phyloP scores from a whole-genome alignment of 35 echinoderm and acorn worm species.

The Nesometra sesokonis region DNA sequence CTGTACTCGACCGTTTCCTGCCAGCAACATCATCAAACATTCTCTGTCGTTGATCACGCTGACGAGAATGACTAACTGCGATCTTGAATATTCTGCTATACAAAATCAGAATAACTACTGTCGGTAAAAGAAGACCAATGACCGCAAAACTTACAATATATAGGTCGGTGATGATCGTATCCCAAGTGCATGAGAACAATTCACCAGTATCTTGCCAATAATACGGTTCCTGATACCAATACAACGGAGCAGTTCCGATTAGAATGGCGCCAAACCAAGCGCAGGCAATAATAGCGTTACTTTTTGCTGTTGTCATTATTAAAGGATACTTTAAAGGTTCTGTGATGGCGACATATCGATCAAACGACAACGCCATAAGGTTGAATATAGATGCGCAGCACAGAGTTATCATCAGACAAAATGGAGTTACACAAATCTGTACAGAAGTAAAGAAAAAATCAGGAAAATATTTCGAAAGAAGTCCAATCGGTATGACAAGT shows the following conservation, averaged over 20 bases:
- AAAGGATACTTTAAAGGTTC: conserved; percentile 43
- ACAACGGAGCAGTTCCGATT: conserved; percentile 32
- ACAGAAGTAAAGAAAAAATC: conserved; percentile 18
- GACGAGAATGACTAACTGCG: not conserved
- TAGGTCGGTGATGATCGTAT: not conserved
- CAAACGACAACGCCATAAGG: conserved; percentile 32
- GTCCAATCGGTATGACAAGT: conserved; percentile 17
- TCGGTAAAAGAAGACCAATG: not conserved
- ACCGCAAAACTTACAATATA: not conserved
- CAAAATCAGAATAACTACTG: not conserved
- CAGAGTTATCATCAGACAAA: conserved; percentile 21
- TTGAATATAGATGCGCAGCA: conserved; percentile 47
- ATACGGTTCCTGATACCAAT: conserved; percentile 14
- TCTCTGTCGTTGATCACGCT: not conserved
- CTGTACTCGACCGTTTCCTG: not conserved
- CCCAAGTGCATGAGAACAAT: conserved; percentile 17
- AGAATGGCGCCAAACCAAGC: conserved; percentile 43
- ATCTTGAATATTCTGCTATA: not conserved
- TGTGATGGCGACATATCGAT: conserved; percentile 49
- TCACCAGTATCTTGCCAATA: not conserved
- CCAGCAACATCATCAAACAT: not conserved
- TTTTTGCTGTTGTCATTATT: conserved; percentile 14
- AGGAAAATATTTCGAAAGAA: conserved; percentile 24
- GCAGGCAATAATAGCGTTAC: conserved; percentile 24
- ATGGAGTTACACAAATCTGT: conserved; percentile 15